Percentiles rank a stretch among this genome's conserved stretches.
These are phyloP conservation scores for Atrina japonica DNA, from an alignment of 2,888 invertebrate genomes.

Conservation along the genomic window DNA sequence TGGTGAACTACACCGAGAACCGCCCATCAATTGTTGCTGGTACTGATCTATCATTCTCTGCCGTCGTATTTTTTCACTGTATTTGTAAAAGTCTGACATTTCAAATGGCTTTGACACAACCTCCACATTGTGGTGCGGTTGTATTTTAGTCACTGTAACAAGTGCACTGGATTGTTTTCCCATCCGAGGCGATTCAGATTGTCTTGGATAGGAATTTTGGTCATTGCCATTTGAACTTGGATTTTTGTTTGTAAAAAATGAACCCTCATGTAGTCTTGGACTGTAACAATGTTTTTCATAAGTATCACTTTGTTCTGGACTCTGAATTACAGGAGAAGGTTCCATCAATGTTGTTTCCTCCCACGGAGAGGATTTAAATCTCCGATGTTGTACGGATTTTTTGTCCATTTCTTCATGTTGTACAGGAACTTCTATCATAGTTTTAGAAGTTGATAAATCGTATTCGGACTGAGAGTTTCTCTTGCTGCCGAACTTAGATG, in stretches of 20 bases:
- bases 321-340: constrained; percentile 60
- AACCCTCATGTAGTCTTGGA: constrained; percentile 66
- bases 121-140: constrained; percentile 83
- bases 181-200: constrained; percentile 53
- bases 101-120: constrained; percentile 97
- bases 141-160: constrained; percentile 69
- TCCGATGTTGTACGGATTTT: constrained; percentile 6
- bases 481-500: constrained; percentile 69
- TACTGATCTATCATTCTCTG: constrained; percentile 79
- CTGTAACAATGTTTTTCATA: constrained; percentile 66
- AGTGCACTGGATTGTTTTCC: constrained; percentile 62
- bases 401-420: constrained; percentile 56
- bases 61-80: constrained; percentile 95
- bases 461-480: constrained; percentile 69
- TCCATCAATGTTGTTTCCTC: constrained; percentile 53
- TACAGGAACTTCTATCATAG: constrained; percentile 65
- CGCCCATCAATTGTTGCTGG: constrained; percentile 68
- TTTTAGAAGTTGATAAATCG: constrained; percentile 52
- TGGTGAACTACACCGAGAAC: constrained; percentile 64
- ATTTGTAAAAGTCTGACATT: constrained; percentile 98
- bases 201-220: constrained; percentile 48
- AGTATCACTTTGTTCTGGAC: constrained; percentile 51
- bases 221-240: constrained; percentile 42
- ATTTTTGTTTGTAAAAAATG: constrained; percentile 28
- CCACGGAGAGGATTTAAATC: constrained; percentile 42